phyloP scores from a whole-genome alignment of 2,888 invertebrate genomes.

The Metallyticus violacea region DNA sequence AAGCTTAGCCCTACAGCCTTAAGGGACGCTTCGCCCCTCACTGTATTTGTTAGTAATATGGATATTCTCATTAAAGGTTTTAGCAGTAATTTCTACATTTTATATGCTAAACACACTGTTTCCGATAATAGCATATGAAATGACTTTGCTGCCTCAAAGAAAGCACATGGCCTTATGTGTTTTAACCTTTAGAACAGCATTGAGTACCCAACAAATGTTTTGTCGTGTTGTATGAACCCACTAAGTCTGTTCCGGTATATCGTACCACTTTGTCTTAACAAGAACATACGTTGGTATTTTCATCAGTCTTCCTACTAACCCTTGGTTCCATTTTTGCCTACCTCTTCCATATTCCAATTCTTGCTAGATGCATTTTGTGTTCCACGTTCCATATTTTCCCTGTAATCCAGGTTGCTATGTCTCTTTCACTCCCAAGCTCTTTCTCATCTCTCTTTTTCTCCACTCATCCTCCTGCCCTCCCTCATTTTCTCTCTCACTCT shows the following conservation, averaged over 20 bases:
- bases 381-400: neutral
- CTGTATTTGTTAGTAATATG: too few species aligned
- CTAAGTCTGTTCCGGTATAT: neutral
- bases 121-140: too few species aligned
- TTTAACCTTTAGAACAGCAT: too few species aligned
- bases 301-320: neutral
- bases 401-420: neutral
- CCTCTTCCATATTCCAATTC: neutral
- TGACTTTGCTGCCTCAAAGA: too few species aligned
- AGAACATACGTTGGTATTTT: neutral
- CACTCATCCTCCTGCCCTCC: conserved; percentile 8
- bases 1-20: too few species aligned
- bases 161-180: too few species aligned
- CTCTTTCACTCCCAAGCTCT: neutral
- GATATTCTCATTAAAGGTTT: too few species aligned
- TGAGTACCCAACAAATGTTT: too few species aligned
- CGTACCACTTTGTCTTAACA: neutral
- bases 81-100: too few species aligned
- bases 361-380: neutral
- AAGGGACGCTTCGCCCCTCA: too few species aligned
- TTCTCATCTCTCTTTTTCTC: neutral
- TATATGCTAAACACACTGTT: too few species aligned
- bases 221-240: too few species aligned
- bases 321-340: neutral
- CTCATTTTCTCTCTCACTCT: conserved; percentile 8